phyloP scores from a whole-genome alignment of 2,113 vertebrate genomes.

The Struthio camelus region DNA sequence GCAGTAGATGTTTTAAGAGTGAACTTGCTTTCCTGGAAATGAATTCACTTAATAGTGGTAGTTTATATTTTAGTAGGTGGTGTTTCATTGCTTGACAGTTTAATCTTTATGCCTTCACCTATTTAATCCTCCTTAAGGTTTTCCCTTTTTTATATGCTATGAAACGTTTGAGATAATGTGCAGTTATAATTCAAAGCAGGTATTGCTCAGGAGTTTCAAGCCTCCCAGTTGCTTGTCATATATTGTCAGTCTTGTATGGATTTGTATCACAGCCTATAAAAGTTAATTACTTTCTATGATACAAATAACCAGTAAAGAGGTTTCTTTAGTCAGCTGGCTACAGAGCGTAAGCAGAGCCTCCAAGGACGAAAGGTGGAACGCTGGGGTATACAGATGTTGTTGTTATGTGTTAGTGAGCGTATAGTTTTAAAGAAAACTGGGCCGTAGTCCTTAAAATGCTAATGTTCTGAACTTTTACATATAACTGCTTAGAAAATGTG shows the following conservation, averaged over 20 bases:
- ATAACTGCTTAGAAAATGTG: background rate
- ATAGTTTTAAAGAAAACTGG: background rate
- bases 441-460: background rate
- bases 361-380: background rate
- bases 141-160: background rate
- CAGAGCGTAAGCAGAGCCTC: background rate
- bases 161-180: background rate
- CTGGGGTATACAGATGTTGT: background rate
- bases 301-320: background rate
- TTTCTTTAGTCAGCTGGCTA: background rate
- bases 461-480: background rate
- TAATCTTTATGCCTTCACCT: background rate
- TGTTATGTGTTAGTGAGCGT: background rate
- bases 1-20: background rate
- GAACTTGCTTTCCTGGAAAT: background rate
- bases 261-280: background rate
- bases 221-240: background rate
- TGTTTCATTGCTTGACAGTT: background rate
- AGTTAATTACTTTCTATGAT: background rate
- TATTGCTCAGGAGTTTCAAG: background rate
- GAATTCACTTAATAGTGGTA: background rate
- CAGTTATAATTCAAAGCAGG: background rate
- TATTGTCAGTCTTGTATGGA: background rate
- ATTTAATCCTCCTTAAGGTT: background rate
- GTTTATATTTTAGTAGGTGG: background rate